phyloP scores from a whole-genome alignment of 2,888 invertebrate species.

The Hymenopus coronatus region DNA sequence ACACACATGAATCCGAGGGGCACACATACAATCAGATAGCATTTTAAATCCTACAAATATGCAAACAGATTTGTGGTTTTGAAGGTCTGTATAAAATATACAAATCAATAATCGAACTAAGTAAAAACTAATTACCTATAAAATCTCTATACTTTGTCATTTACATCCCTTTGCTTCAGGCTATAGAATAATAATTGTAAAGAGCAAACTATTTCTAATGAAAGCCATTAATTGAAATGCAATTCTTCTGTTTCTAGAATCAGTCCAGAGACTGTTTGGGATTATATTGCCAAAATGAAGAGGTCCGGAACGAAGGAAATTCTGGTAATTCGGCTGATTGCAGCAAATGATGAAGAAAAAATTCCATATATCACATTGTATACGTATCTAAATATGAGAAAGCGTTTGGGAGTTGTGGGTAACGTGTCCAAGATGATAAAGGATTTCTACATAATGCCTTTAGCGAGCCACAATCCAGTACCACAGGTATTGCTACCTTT shows the following conservation, averaged over 20 bases:
- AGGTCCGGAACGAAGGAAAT: conserved; percentile 85
- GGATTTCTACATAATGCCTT: conserved; percentile 89
- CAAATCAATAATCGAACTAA: too few species aligned
- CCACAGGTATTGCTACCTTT: conserved; percentile 58
- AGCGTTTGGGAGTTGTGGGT: conserved; percentile 76
- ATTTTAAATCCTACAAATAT: too few species aligned
- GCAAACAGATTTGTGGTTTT: too few species aligned
- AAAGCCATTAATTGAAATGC: not conserved
- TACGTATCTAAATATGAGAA: conserved; percentile 82
- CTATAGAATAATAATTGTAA: too few species aligned
- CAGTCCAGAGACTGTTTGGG: conserved; percentile 85
- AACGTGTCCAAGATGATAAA: conserved; percentile 77
- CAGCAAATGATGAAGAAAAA: conserved; percentile 79
- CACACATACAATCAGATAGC: too few species aligned
- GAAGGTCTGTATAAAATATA: too few species aligned
- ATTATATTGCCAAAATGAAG: conserved; percentile 88
- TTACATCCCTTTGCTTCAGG: too few species aligned
- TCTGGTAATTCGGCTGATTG: conserved; percentile 74
- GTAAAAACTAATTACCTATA: too few species aligned
- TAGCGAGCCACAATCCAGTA: conserved; percentile 69
- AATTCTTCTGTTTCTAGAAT: conserved; percentile 54
- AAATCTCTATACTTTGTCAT: too few species aligned
- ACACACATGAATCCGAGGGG: too few species aligned
- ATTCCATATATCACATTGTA: conserved; percentile 82
- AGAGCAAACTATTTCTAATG: not conserved